These are phyloP conservation scores for Phyllotreta striolata DNA, from an alignment of 2,888 invertebrate species.

Conservation along the genomic window DNA sequence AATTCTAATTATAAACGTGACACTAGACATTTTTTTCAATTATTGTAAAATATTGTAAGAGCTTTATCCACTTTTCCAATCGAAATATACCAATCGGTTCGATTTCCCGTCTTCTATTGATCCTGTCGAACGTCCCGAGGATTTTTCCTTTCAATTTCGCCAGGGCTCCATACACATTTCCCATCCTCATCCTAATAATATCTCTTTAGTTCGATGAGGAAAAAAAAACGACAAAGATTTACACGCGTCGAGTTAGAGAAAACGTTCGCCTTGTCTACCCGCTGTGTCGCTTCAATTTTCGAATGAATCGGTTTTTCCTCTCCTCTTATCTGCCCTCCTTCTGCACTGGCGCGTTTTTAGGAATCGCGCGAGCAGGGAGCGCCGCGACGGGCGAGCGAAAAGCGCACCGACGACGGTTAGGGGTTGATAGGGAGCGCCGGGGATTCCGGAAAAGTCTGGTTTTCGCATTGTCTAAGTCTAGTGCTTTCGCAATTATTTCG, in stretches of 20 bases:
- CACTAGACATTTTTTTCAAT: no score
- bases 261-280: constrained; percentile 53
- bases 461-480: constrained; percentile 11
- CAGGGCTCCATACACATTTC: constrained; percentile 19
- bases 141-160: constrained; percentile 29
- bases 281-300: constrained; percentile 38
- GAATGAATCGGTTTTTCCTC: constrained; percentile 32
- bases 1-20: no score
- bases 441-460: constrained; percentile 14
- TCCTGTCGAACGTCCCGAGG: constrained; percentile 14
- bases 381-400: constrained; percentile 21
- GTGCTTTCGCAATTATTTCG: constrained; percentile 14
- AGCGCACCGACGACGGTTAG: constrained; percentile 9
- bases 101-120: constrained; percentile 20
- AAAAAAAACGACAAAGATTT: constrained; percentile 49
- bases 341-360: constrained; percentile 35
- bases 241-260: constrained; percentile 54
- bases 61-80: constrained; percentile 5
- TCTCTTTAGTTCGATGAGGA: constrained; percentile 24
- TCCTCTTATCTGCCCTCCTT: constrained; percentile 37
- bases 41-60: background rate
- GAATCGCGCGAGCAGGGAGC: constrained; percentile 18
- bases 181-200: constrained; percentile 32
- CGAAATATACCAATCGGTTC: constrained; percentile 19
- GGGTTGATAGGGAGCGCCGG: constrained; percentile 2